Conservation (phyloP, 2,797 vertebrate species). For the Masticophis lateralis region DNA sequence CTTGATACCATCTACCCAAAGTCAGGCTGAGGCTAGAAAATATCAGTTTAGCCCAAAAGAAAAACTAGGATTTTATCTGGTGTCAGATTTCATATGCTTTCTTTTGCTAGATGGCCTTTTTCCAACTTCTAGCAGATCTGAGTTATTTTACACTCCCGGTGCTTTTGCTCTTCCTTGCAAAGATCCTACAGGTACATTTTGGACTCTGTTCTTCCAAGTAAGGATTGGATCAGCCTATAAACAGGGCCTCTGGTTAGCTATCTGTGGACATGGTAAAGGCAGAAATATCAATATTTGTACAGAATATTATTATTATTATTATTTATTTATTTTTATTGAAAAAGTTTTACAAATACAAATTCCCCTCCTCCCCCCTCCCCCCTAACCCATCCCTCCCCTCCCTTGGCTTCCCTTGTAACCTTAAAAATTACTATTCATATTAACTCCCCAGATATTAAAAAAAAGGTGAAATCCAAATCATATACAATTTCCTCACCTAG, state of each 20-base stretch:
- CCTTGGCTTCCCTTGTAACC: too few species aligned
- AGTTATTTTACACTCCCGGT: neutral
- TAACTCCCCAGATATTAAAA: too few species aligned
- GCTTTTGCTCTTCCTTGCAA: neutral
- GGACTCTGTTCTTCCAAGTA: neutral
- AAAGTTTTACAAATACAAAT: too few species aligned
- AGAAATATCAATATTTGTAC: neutral
- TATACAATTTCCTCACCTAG: too few species aligned
- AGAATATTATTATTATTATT: too few species aligned
- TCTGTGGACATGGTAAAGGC: neutral
- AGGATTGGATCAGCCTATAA: neutral
- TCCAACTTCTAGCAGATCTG: neutral
- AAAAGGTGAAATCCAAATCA: too few species aligned
- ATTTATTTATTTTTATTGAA: too few species aligned
- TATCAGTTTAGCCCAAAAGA: neutral
- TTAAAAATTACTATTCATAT: too few species aligned
- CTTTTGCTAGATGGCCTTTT: neutral
- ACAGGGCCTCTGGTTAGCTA: neutral
- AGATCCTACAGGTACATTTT: neutral
- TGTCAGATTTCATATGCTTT: neutral
- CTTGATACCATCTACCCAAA: neutral
- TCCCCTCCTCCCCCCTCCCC: too few species aligned
- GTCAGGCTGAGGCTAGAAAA: neutral
- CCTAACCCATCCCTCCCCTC: too few species aligned
- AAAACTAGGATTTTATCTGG: neutral